Evolutionary conservation across 2,888 invertebrate genomes (phyloP), one percentile per base, ranked within the genome.

Genomic region (Azorinus chamasolen): DNA sequence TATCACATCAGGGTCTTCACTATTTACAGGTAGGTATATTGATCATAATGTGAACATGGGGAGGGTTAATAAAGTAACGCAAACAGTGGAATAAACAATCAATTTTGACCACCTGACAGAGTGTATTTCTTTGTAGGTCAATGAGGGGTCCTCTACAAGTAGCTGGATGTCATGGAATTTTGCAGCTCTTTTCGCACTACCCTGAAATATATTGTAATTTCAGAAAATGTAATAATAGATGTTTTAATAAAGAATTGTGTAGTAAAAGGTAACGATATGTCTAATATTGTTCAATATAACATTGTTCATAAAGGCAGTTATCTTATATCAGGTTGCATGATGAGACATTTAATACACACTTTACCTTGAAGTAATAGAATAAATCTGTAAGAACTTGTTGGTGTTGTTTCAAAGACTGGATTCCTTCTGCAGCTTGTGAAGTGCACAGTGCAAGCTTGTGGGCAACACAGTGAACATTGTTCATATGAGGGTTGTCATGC

Each of bases 91-190:
- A n/a, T n/a, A n/a, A n/a, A n/a, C n/a, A n/a, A n/a, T n/a, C n/a
- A n/a, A n/a, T n/a, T n/a, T n/a, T n/a, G n/a, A n/a, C 75, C 79
- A 79, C 57, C 79, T 65, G 18, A 76, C 73, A 55, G 70, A 55
- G 46, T 80, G 76, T 5, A 80, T 43, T 39, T 77, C 80, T 57
- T 77, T 80, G 41, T 43, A 27, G 0, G 62, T 77, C 2, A 80
- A 48, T 10, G 12, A 4, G 12, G 76, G 76, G 16, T 80, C 73
- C 53, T 80, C 70, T 5, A 71, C 22, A n/a, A 76, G 18, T 3
- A 0, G 25, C 22, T 80, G 76, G 37, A 77, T 59, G 3, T 65
- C 73, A 24, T 73, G 48, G 1, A 73, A 37, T 25, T 46, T 59
- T 16, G 46, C 53, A 20, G 22, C 69, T 41, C 75, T 48, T 27